These are phyloP conservation scores for Phalacrocorax aristotelis DNA, from an alignment of 2,113 vertebrate species.

Conservation along the genomic window DNA sequence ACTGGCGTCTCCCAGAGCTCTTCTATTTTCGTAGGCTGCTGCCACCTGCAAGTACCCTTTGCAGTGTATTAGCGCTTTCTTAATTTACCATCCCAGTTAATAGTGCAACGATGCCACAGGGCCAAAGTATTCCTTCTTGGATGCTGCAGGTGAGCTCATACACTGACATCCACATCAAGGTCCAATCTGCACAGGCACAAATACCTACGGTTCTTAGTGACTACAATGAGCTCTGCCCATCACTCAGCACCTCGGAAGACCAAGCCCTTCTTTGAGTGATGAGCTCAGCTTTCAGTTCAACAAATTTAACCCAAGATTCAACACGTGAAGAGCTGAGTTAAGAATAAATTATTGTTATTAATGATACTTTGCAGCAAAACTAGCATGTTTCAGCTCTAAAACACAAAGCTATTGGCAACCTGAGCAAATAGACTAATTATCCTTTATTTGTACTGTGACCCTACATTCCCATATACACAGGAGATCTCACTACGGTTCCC, in stretches of 20 bases:
- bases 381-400: not conserved
- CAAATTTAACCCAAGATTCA: not conserved
- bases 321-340: not conserved
- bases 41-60: not conserved
- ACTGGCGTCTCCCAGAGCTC: not conserved
- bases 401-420: not conserved
- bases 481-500: not conserved
- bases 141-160: not conserved
- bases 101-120: not conserved
- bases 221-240: not conserved
- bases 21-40: not conserved
- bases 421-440: not conserved
- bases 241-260: not conserved
- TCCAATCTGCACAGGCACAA: not conserved
- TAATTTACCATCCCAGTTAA: not conserved
- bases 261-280: not conserved
- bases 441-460: not conserved
- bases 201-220: not conserved
- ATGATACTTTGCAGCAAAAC: not conserved
- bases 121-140: not conserved
- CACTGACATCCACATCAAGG: not conserved
- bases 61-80: not conserved
- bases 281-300: not conserved
- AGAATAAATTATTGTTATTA: not conserved
- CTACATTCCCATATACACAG: not conserved